Percentiles rank a stretch among this genome's conserved stretches.
Conservation (phyloP, 2,797 vertebrate species). For the Enteromius paludinosus region DNA sequence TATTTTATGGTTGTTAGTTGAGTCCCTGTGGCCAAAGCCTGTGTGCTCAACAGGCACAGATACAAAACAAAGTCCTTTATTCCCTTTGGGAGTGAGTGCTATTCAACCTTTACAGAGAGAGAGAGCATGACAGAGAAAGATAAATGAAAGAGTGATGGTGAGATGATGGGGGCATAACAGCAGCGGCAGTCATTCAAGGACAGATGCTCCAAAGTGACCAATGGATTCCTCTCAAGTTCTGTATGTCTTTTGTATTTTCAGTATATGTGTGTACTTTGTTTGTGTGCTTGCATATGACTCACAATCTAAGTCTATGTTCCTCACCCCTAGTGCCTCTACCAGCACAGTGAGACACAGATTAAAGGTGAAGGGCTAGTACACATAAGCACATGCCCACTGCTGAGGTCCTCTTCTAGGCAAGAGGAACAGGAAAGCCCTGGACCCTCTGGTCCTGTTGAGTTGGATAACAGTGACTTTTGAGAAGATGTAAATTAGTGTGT, state of each 20-base stretch:
- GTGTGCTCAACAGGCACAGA: conserved; percentile 34
- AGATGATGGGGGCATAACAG: conserved; percentile 17
- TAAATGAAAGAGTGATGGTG: neutral
- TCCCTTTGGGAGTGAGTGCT: conserved; percentile 48
- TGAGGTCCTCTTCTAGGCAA: conserved; percentile 62
- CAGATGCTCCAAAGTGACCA: conserved; percentile 37
- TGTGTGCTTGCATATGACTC: conserved; percentile 56
- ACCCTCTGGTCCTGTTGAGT: conserved; percentile 15
- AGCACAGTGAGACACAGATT: conserved; percentile 71
- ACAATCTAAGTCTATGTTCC: conserved; percentile 70
- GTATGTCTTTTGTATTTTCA: conserved; percentile 23
- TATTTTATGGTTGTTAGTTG: conserved; percentile 12
- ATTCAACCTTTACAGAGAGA: conserved; percentile 53
- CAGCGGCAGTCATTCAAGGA: conserved; percentile 19
- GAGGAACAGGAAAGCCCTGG: conserved; percentile 57
- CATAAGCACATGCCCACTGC: conserved; percentile 27
- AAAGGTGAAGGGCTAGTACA: conserved; percentile 72
- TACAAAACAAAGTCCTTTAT: conserved; percentile 46
- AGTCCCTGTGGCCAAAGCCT: conserved; percentile 25
- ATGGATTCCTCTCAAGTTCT: neutral
- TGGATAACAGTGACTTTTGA: conserved; percentile 14
- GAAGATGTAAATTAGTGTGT: conserved; percentile 29
- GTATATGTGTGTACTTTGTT: conserved; percentile 55
- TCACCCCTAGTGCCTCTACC: conserved; percentile 70
- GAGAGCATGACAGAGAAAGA: conserved; percentile 13